Percentiles rank a stretch among this genome's conserved stretches.
phyloP scores from a whole-genome alignment of 2,888 invertebrate genomes.

The Anthoptus insignis region DNA sequence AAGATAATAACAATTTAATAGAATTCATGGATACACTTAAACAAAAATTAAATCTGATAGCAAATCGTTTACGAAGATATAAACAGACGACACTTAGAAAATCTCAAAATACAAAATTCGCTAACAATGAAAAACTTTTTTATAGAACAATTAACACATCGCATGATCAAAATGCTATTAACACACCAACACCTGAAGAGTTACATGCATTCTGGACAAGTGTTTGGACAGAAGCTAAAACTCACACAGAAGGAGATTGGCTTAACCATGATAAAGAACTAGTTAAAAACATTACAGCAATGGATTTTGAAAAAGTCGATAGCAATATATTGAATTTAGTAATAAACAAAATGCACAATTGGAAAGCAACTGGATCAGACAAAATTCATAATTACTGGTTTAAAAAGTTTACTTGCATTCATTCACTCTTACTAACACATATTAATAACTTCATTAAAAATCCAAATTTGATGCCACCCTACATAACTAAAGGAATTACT shows the following conservation, averaged over 20 bases:
- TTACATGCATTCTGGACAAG: slow-evolving; percentile 38
- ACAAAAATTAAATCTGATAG: slow-evolving; percentile 30
- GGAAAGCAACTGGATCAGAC: slow-evolving; percentile 44
- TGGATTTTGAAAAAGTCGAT: slow-evolving; percentile 40
- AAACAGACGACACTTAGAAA: slow-evolving; percentile 37
- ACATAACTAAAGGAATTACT: slow-evolving; percentile 42
- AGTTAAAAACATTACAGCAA: slow-evolving; percentile 8
- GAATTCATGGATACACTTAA: slow-evolving; percentile 38
- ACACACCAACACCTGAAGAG: slow-evolving; percentile 11
- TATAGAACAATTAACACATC: slow-evolving; percentile 20
- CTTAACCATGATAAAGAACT: slow-evolving; percentile 16
- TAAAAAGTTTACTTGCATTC: neutral
- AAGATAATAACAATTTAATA: slow-evolving; percentile 13
- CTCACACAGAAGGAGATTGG: slow-evolving; percentile 39
- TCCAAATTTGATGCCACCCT: slow-evolving; percentile 24
- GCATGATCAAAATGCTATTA: neutral
- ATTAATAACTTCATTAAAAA: neutral
- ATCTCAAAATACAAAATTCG: slow-evolving; percentile 40
- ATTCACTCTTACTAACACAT: neutral
- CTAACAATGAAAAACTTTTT: slow-evolving; percentile 40
- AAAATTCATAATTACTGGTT: slow-evolving; percentile 30
- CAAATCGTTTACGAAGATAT: slow-evolving; percentile 37
- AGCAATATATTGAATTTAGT: slow-evolving; percentile 34
- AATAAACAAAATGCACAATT: slow-evolving; percentile 36
- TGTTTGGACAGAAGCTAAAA: slow-evolving; percentile 38